These are phyloP conservation scores for Zalophus californianus DNA, from an alignment of 2,797 vertebrate genomes.

Conservation along the genomic window DNA sequence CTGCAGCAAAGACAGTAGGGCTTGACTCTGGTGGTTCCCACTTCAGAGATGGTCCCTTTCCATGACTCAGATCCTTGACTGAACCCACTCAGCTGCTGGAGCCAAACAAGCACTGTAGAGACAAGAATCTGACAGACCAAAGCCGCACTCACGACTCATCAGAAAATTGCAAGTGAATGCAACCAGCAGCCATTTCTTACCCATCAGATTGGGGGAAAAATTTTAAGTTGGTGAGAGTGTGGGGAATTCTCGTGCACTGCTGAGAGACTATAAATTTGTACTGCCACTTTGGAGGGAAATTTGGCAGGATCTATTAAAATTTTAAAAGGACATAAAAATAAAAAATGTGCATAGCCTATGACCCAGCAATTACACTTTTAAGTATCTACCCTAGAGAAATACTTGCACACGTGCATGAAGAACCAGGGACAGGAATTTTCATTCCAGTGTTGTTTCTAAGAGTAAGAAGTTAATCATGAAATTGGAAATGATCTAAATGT, in stretches of 20 bases:
- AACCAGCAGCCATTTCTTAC: slow-evolving; percentile 20
- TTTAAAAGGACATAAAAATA: slow-evolving; percentile 79
- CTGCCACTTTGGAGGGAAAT: slow-evolving; percentile 77
- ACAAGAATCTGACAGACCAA: neutral
- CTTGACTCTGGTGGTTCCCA: neutral
- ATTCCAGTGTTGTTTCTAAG: neutral
- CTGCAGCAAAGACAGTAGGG: neutral
- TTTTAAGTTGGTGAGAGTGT: slow-evolving; percentile 17
- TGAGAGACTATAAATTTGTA: slow-evolving; percentile 74
- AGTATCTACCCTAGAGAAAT: slow-evolving; percentile 60
- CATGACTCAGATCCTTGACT: neutral
- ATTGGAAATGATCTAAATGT: neutral
- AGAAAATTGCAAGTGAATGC: slow-evolving; percentile 36
- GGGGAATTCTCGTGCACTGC: slow-evolving; percentile 50
- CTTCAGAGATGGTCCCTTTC: neutral
- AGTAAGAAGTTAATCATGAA: neutral
- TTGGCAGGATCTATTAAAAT: slow-evolving; percentile 80
- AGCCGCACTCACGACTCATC: neutral
- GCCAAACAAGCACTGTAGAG: neutral
- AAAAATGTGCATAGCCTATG: slow-evolving; percentile 71
- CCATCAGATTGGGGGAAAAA: neutral
- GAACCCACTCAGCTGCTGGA: neutral
- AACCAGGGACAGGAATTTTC: neutral
- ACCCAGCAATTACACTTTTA: slow-evolving; percentile 66
- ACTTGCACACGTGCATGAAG: neutral